phyloP scores from a whole-genome alignment of 2,797 vertebrate species.

The Oceanodroma leucorhoa region DNA sequence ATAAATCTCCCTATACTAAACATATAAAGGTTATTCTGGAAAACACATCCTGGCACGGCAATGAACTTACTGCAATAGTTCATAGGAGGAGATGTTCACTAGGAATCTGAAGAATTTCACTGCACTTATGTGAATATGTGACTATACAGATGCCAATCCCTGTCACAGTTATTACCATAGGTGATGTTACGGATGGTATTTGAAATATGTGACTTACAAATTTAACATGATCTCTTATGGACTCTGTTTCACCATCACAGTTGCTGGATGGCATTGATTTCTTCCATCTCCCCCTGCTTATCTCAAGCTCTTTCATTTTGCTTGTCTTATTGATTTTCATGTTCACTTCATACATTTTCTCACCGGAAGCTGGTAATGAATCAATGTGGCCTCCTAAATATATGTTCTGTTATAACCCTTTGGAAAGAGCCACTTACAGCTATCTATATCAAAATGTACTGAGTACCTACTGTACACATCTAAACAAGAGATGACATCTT shows the following conservation, averaged over 20 bases:
- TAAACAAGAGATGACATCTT: not conserved
- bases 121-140: not conserved
- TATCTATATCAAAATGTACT: not conserved
- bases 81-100: not conserved
- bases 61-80: not conserved
- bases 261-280: slow-evolving; percentile 36
- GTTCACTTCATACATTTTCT: slow-evolving; percentile 33
- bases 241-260: not conserved
- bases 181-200: not conserved
- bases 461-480: not conserved
- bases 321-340: slow-evolving; percentile 33
- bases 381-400: slow-evolving; percentile 16
- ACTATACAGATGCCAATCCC: not conserved
- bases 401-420: not conserved
- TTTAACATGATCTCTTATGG: not conserved
- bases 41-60: not conserved
- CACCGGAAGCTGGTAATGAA: not conserved
- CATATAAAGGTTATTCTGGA: not conserved
- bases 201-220: not conserved
- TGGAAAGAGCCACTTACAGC: not conserved
- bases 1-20: not conserved
- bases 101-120: not conserved
- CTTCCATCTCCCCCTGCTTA: not conserved
- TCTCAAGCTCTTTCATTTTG: slow-evolving; percentile 27
- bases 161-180: not conserved